Evolutionary conservation across 2,113 vertebrate species (phyloP).

Genomic region (Phaetusa simplex): DNA sequence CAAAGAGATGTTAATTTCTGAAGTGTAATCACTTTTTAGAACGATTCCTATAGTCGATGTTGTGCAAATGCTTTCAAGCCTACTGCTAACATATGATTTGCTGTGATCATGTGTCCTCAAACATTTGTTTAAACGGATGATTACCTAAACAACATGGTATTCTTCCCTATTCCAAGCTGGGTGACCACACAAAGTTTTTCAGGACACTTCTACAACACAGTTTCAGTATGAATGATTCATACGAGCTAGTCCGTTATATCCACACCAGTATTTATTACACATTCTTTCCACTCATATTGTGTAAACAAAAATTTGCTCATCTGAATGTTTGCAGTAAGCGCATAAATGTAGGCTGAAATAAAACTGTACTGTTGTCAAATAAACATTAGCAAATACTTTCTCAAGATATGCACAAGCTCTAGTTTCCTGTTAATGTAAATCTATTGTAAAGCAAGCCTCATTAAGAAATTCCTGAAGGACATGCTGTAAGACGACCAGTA

Average conservation of each 20-base stretch:
- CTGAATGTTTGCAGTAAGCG: not conserved
- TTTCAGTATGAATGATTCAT: not conserved
- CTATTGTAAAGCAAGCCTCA: not conserved
- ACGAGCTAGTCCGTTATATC: not conserved
- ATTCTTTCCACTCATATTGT: not conserved
- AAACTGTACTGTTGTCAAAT: not conserved
- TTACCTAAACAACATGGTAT: not conserved
- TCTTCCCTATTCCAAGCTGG: not conserved
- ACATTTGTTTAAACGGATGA: not conserved
- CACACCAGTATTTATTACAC: not conserved
- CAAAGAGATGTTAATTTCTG: not conserved
- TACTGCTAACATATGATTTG: not conserved
- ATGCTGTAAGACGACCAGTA: not conserved
- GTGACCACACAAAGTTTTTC: not conserved
- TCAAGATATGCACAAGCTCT: not conserved
- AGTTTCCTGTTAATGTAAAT: not conserved
- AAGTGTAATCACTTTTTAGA: not conserved
- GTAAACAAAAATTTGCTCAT: not conserved
- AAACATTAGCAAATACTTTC: not conserved
- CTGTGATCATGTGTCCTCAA: not conserved
- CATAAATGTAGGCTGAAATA: not conserved
- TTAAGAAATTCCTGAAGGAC: not conserved
- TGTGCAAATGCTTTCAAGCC: not conserved
- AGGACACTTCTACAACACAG: not conserved
- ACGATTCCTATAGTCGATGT: not conserved